Conservation (phyloP, 2,113 vertebrate genomes). For the Lycaon pictus region DNA sequence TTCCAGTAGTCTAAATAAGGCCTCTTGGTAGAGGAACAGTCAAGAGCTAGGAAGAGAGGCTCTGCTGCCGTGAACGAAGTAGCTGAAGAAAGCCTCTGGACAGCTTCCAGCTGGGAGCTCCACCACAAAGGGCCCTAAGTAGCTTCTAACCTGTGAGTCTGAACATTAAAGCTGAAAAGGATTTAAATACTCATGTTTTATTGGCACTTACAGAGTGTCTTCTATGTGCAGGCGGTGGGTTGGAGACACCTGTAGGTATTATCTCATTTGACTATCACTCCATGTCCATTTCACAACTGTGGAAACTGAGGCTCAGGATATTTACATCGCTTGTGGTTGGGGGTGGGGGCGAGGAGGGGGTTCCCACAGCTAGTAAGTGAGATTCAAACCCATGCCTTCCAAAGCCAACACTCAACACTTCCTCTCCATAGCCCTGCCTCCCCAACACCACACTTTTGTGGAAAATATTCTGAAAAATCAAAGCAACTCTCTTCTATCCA, state of each 20-base stretch:
- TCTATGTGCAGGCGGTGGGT: not conserved
- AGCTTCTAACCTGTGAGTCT: not conserved
- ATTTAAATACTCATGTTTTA: not conserved
- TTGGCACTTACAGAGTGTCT: not conserved
- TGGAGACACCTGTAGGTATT: not conserved
- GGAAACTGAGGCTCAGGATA: not conserved
- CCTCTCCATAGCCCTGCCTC: conserved; percentile 10
- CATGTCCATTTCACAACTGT: not conserved
- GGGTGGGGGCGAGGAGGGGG: not conserved
- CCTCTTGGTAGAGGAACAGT: not conserved
- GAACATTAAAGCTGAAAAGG: not conserved
- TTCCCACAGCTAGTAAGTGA: not conserved
- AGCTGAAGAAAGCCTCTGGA: not conserved
- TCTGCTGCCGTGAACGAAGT: not conserved
- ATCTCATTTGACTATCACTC: not conserved
- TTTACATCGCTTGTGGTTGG: not conserved
- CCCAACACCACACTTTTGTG: conserved; percentile 65
- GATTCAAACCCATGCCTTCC: not conserved
- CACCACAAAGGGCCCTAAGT: not conserved
- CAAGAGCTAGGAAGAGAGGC: not conserved
- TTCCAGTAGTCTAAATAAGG: conserved; percentile 10
- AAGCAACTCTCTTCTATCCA: conserved; percentile 77
- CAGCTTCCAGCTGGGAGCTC: not conserved
- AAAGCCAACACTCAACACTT: not conserved
- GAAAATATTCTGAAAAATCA: conserved; percentile 82